Conservation (phyloP, 2,888 invertebrate species). For the Petrolisthes manimaculis region DNA sequence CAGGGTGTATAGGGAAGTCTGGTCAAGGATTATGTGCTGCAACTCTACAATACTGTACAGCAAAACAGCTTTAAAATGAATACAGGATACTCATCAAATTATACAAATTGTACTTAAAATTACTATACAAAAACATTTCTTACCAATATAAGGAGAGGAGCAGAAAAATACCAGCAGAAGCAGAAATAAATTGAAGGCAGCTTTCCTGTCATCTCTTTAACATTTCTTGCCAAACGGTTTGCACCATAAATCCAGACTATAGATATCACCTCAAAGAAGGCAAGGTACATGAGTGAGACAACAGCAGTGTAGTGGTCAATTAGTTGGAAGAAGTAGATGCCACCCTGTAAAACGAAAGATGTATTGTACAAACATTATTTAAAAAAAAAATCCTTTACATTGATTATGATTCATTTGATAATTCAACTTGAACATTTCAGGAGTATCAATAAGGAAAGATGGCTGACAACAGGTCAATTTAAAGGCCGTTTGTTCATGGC, state of each 20-base stretch:
- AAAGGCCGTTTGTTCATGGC: too few species aligned
- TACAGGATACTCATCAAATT: too few species aligned
- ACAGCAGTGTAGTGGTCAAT: conserved; percentile 95
- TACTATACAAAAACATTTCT: too few species aligned
- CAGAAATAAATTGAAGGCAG: conserved; percentile 85
- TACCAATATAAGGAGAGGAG: conserved; percentile 83
- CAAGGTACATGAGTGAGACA: conserved; percentile 90
- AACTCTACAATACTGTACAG: too few species aligned
- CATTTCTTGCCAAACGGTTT: conserved; percentile 82
- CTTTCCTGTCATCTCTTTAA: conserved; percentile 90
- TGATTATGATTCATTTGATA: not conserved
- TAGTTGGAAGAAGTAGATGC: conserved; percentile 90
- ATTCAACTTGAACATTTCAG: too few species aligned
- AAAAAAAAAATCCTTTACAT: not conserved
- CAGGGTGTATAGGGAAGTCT: too few species aligned
- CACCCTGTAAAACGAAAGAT: conserved; percentile 75
- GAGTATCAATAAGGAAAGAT: too few species aligned
- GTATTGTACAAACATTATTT: not conserved
- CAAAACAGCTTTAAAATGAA: too few species aligned
- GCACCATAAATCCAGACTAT: conserved; percentile 94
- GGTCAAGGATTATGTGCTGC: too few species aligned
- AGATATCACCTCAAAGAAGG: conserved; percentile 92
- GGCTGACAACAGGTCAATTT: too few species aligned
- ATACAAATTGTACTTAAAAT: too few species aligned
- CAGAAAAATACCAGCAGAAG: conserved; percentile 86